Base-by-base conservation (phyloP, 2,797 vertebrate genomes). In the Mionectes olivaceus region DNA sequence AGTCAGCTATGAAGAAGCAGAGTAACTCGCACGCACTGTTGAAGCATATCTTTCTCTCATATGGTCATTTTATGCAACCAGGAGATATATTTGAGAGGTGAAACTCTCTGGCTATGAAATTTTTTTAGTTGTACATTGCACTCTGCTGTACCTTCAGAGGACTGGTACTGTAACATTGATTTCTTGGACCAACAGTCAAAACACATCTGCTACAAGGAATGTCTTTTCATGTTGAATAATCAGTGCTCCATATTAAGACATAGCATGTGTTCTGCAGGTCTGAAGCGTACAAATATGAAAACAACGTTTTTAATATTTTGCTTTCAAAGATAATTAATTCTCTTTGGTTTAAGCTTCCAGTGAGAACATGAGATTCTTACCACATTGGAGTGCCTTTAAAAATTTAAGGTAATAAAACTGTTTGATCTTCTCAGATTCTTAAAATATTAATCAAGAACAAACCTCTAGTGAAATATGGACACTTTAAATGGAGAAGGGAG, bases 61-160 rank as follows among this genome's bases (percentile, higher is more conserved):
- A 78, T 76, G 61, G 35, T 84, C 63, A 83, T 91, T 95, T 94
- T 82, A 70, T 80, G 83, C 25, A 86, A 59, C 55, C 81, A 85
- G 87, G 64, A 87, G 61, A 78, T 70, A 73, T 80, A 71, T 89
- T 83, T 90, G 86, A 97, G 96, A 46, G 84, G 52, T 79, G 65
- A 83, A 89, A 80, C 46, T 27, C 47, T 61, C 59, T 86, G 83
- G 32, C 18, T 89, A 33, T 61, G 60, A 52, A 75, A 82, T 69
- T 76, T 89, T 91, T 94, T 87, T 90, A 90, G 79, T 37, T 87
- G 15, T 37, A 33, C 80, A 57, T 96, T 87, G 17, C 39, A 77
- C 49, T 91, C n/a, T 92, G 59, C 33, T 0, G 4, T 41, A 76
- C 46, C 47, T 89, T 87, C 37, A 53, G 55, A 94, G 44, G 87